Percentiles rank a stretch among this genome's conserved stretches.
phyloP scores from a whole-genome alignment of 2,113 vertebrate genomes.

The Sander lucioperca region DNA sequence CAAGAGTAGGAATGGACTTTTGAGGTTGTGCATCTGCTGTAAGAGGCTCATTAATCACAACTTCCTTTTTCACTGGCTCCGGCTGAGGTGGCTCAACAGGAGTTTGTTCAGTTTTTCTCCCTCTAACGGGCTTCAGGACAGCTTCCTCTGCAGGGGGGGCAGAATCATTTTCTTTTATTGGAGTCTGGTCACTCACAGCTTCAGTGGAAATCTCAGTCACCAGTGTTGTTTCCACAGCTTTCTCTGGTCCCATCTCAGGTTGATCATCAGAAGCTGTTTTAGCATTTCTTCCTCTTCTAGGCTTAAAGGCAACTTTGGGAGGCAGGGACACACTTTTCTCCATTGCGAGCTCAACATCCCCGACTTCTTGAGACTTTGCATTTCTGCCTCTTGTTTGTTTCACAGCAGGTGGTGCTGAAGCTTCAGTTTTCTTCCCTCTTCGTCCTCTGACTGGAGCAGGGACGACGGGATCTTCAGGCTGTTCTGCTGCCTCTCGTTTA shows the following conservation, averaged over 20 bases:
- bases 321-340: too few species aligned
- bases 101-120: constrained; percentile 59
- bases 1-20: not conserved
- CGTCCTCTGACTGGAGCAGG: too few species aligned
- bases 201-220: constrained; percentile 20
- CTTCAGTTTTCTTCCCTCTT: too few species aligned
- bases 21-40: constrained; percentile 1
- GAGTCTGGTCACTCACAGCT: not conserved
- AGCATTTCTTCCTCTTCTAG: constrained; percentile 57
- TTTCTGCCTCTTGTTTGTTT: too few species aligned
- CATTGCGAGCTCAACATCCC: too few species aligned
- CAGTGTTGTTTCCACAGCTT: not conserved
- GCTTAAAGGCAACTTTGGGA: too few species aligned
- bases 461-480: too few species aligned
- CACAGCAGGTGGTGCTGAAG: too few species aligned
- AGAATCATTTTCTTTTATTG: not conserved
- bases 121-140: constrained; percentile 52
- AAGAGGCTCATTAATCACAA: not conserved
- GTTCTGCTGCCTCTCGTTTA: constrained; percentile 2
- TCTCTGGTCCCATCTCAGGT: constrained; percentile 11
- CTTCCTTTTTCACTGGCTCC: not conserved
- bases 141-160: constrained; percentile 18
- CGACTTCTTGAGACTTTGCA: too few species aligned
- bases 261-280: constrained; percentile 35
- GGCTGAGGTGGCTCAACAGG: not conserved